Conservation (phyloP, 2,113 vertebrate species). For the Synodontis membranacea region DNA sequence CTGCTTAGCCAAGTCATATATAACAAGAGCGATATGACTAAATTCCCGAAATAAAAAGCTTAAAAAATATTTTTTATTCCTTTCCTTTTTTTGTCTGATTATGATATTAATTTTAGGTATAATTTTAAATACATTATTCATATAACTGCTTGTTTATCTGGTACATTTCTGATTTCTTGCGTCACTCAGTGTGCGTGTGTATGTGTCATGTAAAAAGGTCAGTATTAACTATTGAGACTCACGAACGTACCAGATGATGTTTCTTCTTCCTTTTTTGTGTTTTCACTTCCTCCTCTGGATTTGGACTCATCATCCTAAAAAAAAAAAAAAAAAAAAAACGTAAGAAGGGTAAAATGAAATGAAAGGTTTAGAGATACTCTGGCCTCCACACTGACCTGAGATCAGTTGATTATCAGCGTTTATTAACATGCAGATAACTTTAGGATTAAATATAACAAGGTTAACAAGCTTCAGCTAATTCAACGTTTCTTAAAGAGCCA, state of each 20-base stretch:
- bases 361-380: too few species aligned
- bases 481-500: background rate
- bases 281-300: conserved; percentile 71
- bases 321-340: conserved; percentile 51
- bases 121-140: background rate
- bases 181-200: conserved; percentile 2
- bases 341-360: background rate
- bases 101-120: too few species aligned
- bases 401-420: too few species aligned
- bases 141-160: background rate
- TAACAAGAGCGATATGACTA: background rate
- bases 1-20: background rate
- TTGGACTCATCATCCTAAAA: conserved; percentile 66
- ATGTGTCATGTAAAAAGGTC: background rate
- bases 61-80: too few species aligned
- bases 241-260: conserved; percentile 73
- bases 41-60: too few species aligned
- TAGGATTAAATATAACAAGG: too few species aligned
- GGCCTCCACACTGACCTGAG: too few species aligned
- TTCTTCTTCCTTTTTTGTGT: conserved; percentile 63
- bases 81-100: background rate
- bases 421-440: too few species aligned
- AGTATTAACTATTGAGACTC: background rate
- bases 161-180: background rate
- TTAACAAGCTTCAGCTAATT: background rate